Evolutionary conservation across 2,113 vertebrate species (phyloP).

Genomic region (Podocnemis expansa): DNA sequence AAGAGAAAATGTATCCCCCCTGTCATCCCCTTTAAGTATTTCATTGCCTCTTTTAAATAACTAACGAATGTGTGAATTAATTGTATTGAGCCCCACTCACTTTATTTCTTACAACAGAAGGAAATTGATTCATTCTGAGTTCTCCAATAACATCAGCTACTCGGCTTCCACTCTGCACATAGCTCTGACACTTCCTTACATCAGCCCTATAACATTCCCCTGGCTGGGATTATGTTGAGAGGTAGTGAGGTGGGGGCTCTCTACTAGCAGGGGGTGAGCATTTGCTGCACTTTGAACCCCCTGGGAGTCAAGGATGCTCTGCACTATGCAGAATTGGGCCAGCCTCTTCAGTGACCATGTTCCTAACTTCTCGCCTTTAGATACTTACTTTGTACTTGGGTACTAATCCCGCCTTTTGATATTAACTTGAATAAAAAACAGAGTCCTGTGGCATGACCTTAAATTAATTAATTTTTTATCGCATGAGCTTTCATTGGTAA

Average conservation of each 20-base stretch:
- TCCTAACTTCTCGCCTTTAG: too few relatives aligned
- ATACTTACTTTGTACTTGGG: too few relatives aligned
- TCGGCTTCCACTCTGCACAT: background rate
- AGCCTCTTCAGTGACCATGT: background rate
- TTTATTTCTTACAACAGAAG: background rate
- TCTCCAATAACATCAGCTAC: background rate
- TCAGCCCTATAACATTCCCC: background rate
- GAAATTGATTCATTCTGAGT: accelerated
- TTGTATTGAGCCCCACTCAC: background rate
- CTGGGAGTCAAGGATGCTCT: background rate
- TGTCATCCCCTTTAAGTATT: accelerated
- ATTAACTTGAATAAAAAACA: too few relatives aligned
- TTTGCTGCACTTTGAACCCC: background rate
- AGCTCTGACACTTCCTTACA: too few relatives aligned
- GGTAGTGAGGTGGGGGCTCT: too few relatives aligned
- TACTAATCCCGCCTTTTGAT: too few relatives aligned
- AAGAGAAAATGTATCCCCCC: background rate
- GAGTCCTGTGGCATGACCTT: too few relatives aligned
- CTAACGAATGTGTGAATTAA: accelerated
- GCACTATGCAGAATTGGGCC: background rate
- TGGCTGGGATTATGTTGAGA: background rate
- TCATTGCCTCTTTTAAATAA: background rate
- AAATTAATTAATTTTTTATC: too few relatives aligned
- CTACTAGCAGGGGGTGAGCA: background rate
- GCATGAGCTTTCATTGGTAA: too few relatives aligned